phyloP scores from a whole-genome alignment of 2,888 invertebrate species.

The Macaria liturata region DNA sequence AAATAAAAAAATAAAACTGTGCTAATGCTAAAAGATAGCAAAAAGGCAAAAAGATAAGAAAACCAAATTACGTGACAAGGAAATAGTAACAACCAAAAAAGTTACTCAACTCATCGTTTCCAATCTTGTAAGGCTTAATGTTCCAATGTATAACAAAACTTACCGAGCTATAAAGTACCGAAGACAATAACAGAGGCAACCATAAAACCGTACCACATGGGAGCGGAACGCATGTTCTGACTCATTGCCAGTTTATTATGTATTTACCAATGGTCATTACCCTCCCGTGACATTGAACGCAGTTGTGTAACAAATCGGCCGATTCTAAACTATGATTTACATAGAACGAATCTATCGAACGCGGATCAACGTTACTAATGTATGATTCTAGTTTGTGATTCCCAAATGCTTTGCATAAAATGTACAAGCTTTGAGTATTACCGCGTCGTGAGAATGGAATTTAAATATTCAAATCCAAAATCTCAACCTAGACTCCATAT shows the following conservation, averaged over 20 bases:
- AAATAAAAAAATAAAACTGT: too few relatives aligned
- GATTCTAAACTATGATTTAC: slow-evolving; percentile 29
- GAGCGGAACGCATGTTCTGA: slow-evolving; percentile 43
- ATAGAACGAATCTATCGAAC: slow-evolving; percentile 33
- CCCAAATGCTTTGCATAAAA: background rate
- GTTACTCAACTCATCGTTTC: too few relatives aligned
- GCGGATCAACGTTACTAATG: slow-evolving; percentile 16
- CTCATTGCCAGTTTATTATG: slow-evolving; percentile 24
- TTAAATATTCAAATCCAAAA: background rate
- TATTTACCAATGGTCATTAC: slow-evolving; percentile 37
- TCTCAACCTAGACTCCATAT: background rate
- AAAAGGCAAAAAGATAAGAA: too few relatives aligned
- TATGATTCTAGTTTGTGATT: slow-evolving; percentile 2
- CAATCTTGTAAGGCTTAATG: too few relatives aligned
- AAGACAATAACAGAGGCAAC: slow-evolving; percentile 35
- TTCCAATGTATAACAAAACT: background rate
- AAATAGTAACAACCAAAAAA: too few relatives aligned
- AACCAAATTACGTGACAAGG: too few relatives aligned
- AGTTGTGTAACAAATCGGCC: slow-evolving; percentile 29
- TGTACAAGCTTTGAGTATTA: background rate
- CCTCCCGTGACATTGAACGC: slow-evolving; percentile 32
- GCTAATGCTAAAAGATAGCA: too few relatives aligned
- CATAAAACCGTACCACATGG: slow-evolving; percentile 39
- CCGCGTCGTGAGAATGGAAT: slow-evolving; percentile 13
- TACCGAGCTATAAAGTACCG: slow-evolving; percentile 1